phyloP scores from a whole-genome alignment of 2,888 invertebrate genomes.

The Stramonita haemastoma region DNA sequence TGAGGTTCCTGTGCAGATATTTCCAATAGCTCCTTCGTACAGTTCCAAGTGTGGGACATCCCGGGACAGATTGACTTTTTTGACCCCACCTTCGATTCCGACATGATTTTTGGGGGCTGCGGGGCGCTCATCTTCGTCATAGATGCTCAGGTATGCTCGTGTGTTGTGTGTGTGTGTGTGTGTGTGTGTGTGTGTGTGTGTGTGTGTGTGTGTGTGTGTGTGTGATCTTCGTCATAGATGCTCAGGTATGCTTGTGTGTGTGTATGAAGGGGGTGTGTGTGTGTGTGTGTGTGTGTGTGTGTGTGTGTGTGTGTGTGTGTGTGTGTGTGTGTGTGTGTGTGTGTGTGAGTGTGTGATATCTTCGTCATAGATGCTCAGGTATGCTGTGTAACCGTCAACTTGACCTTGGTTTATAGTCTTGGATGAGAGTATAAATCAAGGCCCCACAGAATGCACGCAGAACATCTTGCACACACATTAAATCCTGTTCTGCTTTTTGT shows the following conservation, averaged over 20 bases:
- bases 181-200: background rate
- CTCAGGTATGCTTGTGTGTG: too few relatives aligned
- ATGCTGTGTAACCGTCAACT: too few relatives aligned
- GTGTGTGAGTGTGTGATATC: too few relatives aligned
- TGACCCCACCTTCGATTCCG: conserved; percentile 96
- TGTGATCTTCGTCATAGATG: too few relatives aligned
- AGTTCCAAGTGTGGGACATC: conserved; percentile 99
- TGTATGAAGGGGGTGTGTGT: background rate
- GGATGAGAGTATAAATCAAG: too few relatives aligned
- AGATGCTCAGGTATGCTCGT: conserved; percentile 86
- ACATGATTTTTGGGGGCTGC: conserved; percentile 97
- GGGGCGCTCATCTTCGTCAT: conserved; percentile 99
- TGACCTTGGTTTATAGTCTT: too few relatives aligned
- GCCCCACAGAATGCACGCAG: too few relatives aligned
- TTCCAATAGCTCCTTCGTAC: conserved; percentile 97
- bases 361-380: background rate
- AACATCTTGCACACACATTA: too few relatives aligned
- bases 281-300: background rate
- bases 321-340: too few relatives aligned
- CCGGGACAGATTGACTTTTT: conserved; percentile 99
- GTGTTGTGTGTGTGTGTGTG: background rate
- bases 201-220: background rate
- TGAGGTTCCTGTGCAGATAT: conserved; percentile 84
- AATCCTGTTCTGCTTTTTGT: too few relatives aligned
- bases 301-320: background rate